A percentile compares a stretch with the other conserved stretches of the same genome.
Evolutionary conservation across 2,113 vertebrate species (phyloP).

Genomic region (Fukomys damarensis): DNA sequence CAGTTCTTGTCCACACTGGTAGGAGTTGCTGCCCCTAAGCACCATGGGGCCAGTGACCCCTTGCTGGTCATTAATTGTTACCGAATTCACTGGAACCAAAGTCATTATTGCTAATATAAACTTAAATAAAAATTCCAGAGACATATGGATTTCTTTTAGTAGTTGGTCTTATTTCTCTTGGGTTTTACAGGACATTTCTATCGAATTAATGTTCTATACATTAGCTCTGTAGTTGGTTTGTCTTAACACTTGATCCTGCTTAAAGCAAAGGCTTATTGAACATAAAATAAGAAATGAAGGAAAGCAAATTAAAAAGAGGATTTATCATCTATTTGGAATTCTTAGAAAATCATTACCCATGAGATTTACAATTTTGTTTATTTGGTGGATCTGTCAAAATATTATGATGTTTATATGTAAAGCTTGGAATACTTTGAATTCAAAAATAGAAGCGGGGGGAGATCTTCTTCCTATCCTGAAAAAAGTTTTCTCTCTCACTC

Average conservation of each 20-base stretch:
- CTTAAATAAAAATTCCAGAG: constrained; percentile 83
- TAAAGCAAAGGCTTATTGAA: constrained; percentile 74
- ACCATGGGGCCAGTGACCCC: constrained; percentile 86
- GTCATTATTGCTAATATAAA: constrained; percentile 77
- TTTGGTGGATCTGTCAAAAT: constrained; percentile 55
- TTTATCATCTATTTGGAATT: constrained; percentile 67
- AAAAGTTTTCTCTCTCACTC: constrained; percentile 20
- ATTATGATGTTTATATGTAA: constrained; percentile 34
- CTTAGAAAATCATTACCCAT: constrained; percentile 66
- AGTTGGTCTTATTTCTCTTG: constrained; percentile 70
- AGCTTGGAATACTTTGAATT: not conserved
- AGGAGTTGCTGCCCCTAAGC: constrained; percentile 85
- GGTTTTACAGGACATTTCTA: constrained; percentile 65
- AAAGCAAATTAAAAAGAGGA: constrained; percentile 73
- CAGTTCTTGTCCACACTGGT: constrained; percentile 75
- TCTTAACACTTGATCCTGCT: constrained; percentile 65
- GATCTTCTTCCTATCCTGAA: not conserved
- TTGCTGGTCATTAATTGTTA: constrained; percentile 86
- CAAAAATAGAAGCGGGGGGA: not conserved
- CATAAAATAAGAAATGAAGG: constrained; percentile 76
- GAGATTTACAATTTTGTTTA: constrained; percentile 45
- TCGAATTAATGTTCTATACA: constrained; percentile 71
- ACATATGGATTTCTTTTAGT: constrained; percentile 77
- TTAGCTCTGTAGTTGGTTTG: constrained; percentile 63
- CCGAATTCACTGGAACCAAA: constrained; percentile 82